Conservation (phyloP, 2,888 invertebrate genomes). For the Lepidocyrtinus sp. region DNA sequence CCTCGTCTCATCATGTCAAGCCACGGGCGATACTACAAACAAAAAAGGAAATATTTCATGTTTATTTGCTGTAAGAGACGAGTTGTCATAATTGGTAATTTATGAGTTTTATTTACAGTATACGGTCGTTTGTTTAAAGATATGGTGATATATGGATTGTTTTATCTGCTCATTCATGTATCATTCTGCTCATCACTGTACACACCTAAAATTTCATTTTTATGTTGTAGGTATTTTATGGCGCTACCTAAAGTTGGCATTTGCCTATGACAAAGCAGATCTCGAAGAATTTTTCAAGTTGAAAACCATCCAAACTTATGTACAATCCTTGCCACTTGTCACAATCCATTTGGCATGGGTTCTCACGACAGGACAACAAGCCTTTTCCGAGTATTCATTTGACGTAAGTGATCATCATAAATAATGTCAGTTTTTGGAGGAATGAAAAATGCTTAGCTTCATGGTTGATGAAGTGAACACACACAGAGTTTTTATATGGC, state of each 20-base stretch:
- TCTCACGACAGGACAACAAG: conserved; percentile 55
- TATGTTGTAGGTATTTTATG: conserved; percentile 67
- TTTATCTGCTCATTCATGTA: conserved; percentile 1
- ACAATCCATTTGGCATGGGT: conserved; percentile 69
- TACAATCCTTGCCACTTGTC: conserved; percentile 69
- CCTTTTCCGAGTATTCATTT: conserved; percentile 6
- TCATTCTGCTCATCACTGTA: background rate
- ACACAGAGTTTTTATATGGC: background rate
- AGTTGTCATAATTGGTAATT: conserved; percentile 52
- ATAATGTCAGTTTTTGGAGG: conserved; percentile 17
- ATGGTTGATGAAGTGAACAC: background rate
- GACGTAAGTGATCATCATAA: conserved; percentile 44
- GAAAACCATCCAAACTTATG: conserved; percentile 68
- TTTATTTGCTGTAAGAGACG: conserved; percentile 26
- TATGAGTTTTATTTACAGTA: conserved; percentile 35
- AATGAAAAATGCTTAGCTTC: background rate
- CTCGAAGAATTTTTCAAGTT: conserved; percentile 70
- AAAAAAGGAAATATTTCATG: conserved; percentile 23
- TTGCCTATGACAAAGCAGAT: conserved; percentile 70
- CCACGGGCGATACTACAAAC: conserved; percentile 29
- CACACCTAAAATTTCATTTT: conserved; percentile 3
- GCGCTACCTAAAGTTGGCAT: conserved; percentile 70
- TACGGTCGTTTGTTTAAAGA: conserved; percentile 5
- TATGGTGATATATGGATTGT: conserved; percentile 2
- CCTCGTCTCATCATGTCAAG: background rate